Evolutionary conservation across 2,113 vertebrate genomes (phyloP).

Genomic region (Sinocyclocheilus maitianheensis): DNA sequence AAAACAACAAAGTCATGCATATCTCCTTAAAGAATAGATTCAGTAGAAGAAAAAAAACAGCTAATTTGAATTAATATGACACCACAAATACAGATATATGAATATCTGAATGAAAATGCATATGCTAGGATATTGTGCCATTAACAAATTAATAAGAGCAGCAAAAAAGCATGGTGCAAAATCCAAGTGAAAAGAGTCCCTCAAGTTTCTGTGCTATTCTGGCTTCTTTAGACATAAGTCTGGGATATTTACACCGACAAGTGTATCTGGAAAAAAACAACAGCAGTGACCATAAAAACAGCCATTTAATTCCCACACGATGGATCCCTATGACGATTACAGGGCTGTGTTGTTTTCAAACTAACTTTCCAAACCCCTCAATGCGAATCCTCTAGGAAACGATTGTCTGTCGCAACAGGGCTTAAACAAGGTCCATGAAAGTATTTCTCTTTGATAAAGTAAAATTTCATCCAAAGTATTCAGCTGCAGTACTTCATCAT

Average conservation of each 20-base stretch:
- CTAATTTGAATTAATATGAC: neutral
- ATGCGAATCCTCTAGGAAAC: neutral
- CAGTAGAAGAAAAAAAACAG: neutral
- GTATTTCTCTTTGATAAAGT: neutral
- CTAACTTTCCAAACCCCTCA: too few species aligned
- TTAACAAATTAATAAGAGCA: too few species aligned
- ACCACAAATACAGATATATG: neutral
- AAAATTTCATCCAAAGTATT: neutral
- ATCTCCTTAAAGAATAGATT: neutral
- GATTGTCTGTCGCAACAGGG: neutral
- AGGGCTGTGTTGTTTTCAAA: neutral
- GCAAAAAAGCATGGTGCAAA: too few species aligned
- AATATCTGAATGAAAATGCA: neutral
- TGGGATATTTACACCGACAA: neutral
- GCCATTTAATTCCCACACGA: neutral
- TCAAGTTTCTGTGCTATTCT: neutral
- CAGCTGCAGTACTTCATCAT: neutral
- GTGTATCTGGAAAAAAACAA: too few species aligned
- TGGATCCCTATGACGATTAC: conserved; percentile 4
- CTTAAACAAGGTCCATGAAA: neutral
- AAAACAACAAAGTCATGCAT: neutral
- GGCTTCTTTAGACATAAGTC: neutral
- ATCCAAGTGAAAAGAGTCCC: neutral
- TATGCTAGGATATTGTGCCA: too few species aligned
- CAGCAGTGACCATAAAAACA: neutral